These are phyloP conservation scores for Petromus typicus DNA, from an alignment of 2,113 vertebrate genomes.

Conservation along the genomic window DNA sequence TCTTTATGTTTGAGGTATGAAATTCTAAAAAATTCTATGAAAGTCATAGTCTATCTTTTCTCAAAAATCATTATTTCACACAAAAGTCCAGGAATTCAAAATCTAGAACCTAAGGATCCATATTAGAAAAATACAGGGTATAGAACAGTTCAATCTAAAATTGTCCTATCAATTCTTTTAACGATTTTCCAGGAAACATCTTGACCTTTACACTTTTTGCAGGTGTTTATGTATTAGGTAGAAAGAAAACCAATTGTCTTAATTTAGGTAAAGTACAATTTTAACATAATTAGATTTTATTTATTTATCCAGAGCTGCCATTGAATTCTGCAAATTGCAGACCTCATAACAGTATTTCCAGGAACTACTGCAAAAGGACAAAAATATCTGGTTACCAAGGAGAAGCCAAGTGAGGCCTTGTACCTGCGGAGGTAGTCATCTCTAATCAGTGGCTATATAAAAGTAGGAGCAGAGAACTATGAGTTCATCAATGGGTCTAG, in stretches of 20 bases:
- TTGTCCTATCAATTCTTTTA: not conserved
- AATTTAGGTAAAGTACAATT: slow-evolving; percentile 21
- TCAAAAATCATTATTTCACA: slow-evolving; percentile 17
- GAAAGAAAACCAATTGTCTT: slow-evolving; percentile 33
- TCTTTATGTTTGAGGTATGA: not conserved
- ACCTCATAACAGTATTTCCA: slow-evolving; percentile 51
- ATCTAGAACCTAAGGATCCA: not conserved
- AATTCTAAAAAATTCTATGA: not conserved
- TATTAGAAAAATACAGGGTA: not conserved
- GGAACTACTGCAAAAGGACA: slow-evolving; percentile 46
- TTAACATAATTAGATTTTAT: slow-evolving; percentile 71
- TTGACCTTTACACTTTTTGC: slow-evolving; percentile 24
- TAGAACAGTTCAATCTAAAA: not conserved
- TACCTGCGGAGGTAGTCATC: slow-evolving; percentile 12
- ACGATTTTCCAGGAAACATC: not conserved
- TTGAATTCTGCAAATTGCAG: slow-evolving; percentile 61
- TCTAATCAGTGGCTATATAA: slow-evolving; percentile 70
- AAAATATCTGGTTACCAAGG: not conserved
- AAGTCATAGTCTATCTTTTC: not conserved
- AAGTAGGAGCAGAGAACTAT: slow-evolving; percentile 67
- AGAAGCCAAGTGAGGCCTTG: slow-evolving; percentile 59
- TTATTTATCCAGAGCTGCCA: slow-evolving; percentile 60
- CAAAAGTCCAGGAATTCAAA: not conserved
- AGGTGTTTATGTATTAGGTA: slow-evolving; percentile 7
- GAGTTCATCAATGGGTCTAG: slow-evolving; percentile 71